A percentile compares a stretch with the other conserved stretches of the same genome.
Evolutionary conservation across 2,888 invertebrate species (phyloP).

Genomic region (Dexiosoma caninum): DNA sequence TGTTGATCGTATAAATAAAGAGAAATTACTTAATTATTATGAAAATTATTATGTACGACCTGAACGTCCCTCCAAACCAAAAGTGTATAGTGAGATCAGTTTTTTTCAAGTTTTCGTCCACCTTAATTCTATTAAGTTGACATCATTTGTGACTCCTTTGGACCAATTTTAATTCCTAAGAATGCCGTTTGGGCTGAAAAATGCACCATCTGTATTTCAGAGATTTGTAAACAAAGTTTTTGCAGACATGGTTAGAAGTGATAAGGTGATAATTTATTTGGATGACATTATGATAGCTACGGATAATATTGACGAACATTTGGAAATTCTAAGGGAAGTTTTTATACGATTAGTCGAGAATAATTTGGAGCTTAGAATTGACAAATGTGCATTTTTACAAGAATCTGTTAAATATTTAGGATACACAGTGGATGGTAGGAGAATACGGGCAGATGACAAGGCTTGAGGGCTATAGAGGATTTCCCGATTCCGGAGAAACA

Average conservation of each 20-base stretch:
- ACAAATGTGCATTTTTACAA: constrained; percentile 16
- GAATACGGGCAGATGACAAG: constrained; percentile 2
- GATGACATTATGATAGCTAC: constrained; percentile 27
- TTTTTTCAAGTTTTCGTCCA: constrained; percentile 14
- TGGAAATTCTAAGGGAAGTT: not conserved
- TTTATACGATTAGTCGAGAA: not conserved
- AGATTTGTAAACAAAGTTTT: not conserved
- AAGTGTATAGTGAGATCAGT: not conserved
- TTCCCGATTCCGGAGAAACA: not conserved
- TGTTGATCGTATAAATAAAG: no score
- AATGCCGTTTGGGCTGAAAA: not conserved
- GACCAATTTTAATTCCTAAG: constrained; percentile 4
- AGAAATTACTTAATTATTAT: no score
- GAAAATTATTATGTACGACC: no score
- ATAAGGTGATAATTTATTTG: not conserved
- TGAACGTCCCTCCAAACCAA: no score
- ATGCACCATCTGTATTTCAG: constrained; percentile 28
- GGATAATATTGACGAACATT: not conserved
- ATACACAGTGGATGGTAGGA: not conserved
- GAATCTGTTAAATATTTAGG: constrained; percentile 3
- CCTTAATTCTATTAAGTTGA: not conserved
- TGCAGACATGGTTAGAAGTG: not conserved
- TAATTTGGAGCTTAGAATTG: constrained; percentile 12
- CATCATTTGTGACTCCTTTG: not conserved
- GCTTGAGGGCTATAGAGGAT: not conserved